Base-by-base conservation (phyloP, 30 jellyfish, hydroid and myxozoan species). In the Cassiopea xamachana region DNA sequence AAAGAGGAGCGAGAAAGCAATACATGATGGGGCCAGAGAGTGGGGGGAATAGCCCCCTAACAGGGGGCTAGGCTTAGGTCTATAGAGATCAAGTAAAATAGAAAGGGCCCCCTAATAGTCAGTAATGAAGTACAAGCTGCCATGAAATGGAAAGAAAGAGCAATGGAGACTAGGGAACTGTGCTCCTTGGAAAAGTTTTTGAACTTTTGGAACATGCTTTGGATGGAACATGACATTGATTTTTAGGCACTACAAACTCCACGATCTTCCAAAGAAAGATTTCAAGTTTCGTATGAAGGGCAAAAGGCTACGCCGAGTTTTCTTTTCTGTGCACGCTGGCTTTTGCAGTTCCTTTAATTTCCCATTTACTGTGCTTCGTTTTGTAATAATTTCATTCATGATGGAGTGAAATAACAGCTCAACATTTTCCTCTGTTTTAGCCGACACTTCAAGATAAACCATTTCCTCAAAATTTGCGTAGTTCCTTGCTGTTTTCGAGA, bases 381-480 rank as follows among this genome's bases (percentile, higher is more conserved):
- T 83, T 2, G 87, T 46, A 12, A 48, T 70, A 46, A 84, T 77
- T 61, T 94, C 98, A 19, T 87, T 79, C 10, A 96, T 92, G 46
- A 90, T 73, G 62, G 97, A 89, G 27, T 94, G 89, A 62, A 94
- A 90, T 13, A 90, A 71, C 45, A 94, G 88, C 60, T 88, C 97
- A 1, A 94, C 89, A 72, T 93, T 77, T 39, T 84, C 94, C 58
- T 82, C 98, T 10, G 61, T 86, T 64, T 90, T 94, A 4, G 95
- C 97, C 0, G 98, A 94, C 45, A 90, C 91, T 75, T 94, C 98
- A 73, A 94, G 48, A 5, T 92, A 80, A 5, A 89, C 96, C 98
- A 94, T 94, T 9, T 96, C 97, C 59, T 94, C 98, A 61, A 94
- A 94, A 49, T 94, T 96, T 7, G 97, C 98, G 48, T 67, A 94